These are phyloP conservation scores for Beris morrisii DNA, from an alignment of 2,888 invertebrate genomes.

Conservation along the genomic window DNA sequence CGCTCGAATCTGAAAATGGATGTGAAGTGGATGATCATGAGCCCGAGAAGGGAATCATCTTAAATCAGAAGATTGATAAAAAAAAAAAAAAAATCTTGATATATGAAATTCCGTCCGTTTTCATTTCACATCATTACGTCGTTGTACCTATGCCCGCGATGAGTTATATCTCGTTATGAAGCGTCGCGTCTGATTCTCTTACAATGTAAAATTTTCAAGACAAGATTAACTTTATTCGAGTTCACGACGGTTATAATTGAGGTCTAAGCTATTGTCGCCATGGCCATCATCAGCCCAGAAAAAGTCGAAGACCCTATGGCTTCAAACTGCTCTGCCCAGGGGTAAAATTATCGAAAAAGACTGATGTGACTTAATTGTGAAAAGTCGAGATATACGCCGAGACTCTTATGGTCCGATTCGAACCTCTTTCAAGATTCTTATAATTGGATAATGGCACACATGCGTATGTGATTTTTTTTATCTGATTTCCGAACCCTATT, in stretches of 20 bases:
- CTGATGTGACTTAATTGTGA: constrained; percentile 31
- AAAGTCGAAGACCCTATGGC: not conserved
- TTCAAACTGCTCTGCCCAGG: constrained; percentile 3
- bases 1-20: not conserved
- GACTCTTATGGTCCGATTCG: not conserved
- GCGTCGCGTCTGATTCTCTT: constrained; percentile 6
- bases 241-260: constrained; percentile 7
- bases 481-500: not conserved
- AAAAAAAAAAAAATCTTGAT: too few relatives aligned
- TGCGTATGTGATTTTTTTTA: constrained; percentile 16
- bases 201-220: not conserved
- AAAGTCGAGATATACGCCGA: constrained; percentile 8
- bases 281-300: constrained; percentile 6
- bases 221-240: constrained; percentile 10
- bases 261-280: constrained; percentile 28
- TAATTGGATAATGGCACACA: constrained; percentile 28
- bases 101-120: not conserved
- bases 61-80: too few relatives aligned
- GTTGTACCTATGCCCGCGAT: not conserved
- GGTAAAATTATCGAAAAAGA: constrained; percentile 30
- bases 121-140: not conserved
- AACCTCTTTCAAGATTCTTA: constrained; percentile 16
- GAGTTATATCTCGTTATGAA: constrained; percentile 11
- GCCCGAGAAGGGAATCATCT: not conserved
- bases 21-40: not conserved